These are phyloP conservation scores for Progne subis DNA, from an alignment of 2,113 vertebrate species.

Conservation along the genomic window DNA sequence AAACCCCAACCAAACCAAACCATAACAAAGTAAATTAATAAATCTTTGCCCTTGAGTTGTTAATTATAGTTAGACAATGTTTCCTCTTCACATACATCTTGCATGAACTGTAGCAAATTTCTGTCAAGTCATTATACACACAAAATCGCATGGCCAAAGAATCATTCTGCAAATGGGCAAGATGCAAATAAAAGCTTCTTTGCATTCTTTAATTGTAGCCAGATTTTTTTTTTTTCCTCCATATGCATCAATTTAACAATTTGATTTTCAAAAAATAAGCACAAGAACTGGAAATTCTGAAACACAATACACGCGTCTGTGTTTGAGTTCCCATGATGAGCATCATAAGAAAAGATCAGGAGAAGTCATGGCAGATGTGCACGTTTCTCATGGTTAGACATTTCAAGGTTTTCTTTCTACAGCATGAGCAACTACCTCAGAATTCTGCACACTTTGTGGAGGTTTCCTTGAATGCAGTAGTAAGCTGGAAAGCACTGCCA, in stretches of 20 bases:
- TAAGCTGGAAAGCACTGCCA: not conserved
- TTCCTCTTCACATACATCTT: not conserved
- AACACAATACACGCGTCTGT: accelerated
- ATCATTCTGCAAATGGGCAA: not conserved
- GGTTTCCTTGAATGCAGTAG: not conserved
- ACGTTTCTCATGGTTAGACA: not conserved
- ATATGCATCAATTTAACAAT: not conserved
- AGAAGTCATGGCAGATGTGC: not conserved
- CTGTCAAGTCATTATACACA: not conserved
- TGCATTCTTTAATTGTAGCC: not conserved
- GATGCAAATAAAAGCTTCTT: not conserved
- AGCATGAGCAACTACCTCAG: not conserved
- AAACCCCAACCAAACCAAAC: not conserved
- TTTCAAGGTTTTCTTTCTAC: not conserved
- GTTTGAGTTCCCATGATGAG: not conserved
- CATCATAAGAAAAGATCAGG: not conserved
- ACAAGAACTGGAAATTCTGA: not conserved
- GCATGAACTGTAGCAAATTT: not conserved
- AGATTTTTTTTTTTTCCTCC: not conserved
- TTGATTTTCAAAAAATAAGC: not conserved
- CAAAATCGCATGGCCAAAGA: not conserved
- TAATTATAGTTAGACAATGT: not conserved
- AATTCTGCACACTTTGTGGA: not conserved
- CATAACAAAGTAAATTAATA: not conserved
- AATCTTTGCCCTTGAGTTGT: not conserved